phyloP scores from a whole-genome alignment of 2,113 vertebrate genomes.

The Tor tambroides region DNA sequence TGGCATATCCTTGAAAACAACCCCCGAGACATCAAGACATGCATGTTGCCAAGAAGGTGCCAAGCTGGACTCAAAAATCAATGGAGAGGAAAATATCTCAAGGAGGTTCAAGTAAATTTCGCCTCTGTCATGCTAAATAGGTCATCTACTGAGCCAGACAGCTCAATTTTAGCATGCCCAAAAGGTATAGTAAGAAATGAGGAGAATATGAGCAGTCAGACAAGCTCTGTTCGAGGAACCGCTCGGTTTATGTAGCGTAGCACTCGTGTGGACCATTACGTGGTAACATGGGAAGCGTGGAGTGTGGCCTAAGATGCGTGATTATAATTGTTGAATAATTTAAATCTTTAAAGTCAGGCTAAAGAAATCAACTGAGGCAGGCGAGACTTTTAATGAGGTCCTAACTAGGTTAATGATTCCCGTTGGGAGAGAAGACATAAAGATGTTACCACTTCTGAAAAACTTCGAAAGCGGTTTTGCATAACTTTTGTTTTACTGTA shows the following conservation, averaged over 20 bases:
- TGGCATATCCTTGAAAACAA: neutral
- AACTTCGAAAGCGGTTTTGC: neutral
- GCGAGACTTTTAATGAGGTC: slow-evolving; percentile 24
- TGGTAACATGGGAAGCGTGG: neutral
- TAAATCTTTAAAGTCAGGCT: slow-evolving; percentile 3
- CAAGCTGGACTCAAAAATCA: slow-evolving; percentile 46
- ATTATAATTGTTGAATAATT: slow-evolving; percentile 45
- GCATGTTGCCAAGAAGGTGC: slow-evolving; percentile 26
- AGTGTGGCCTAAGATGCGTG: slow-evolving; percentile 5
- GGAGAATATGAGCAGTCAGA: slow-evolving; percentile 16
- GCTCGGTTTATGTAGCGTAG: slow-evolving; percentile 10
- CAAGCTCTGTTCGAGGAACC: neutral
- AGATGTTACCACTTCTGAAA: slow-evolving; percentile 19
- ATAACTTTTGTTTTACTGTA: neutral
- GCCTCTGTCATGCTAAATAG: slow-evolving; percentile 31
- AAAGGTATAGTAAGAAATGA: slow-evolving; percentile 42
- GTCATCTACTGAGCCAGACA: slow-evolving; percentile 41
- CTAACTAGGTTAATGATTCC: slow-evolving; percentile 46
- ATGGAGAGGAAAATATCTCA: slow-evolving; percentile 52
- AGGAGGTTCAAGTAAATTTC: slow-evolving; percentile 33
- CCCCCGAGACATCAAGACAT: neutral
- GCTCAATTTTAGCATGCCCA: slow-evolving; percentile 48
- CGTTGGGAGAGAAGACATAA: neutral
- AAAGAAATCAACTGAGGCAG: slow-evolving; percentile 14
- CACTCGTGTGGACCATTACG: neutral